Base-by-base conservation (phyloP, 92 coral and sea anemone genomes). In the Pocillopora grandis region DNA sequence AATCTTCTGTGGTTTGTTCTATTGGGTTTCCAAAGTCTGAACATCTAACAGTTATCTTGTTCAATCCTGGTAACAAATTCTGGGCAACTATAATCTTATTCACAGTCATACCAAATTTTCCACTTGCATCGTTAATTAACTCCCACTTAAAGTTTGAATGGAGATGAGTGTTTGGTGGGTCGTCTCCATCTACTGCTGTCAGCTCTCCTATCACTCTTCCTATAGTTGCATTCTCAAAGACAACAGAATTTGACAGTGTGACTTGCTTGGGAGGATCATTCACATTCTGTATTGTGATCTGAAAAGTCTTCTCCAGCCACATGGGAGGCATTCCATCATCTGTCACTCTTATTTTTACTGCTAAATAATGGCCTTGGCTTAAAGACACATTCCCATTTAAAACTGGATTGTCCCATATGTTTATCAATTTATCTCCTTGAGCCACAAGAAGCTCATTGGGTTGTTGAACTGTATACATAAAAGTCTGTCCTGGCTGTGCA, bases 181-280 rank as follows among this genome's bases (percentile, higher is more conserved):
- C 92, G 70, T 96, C 98, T 1, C 95, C 95, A 81, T 96, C 98
- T 75, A 87, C 37, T 1, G 98, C 98, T 10, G 72, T 82, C 77
- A 96, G 77, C 49, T 80, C 82, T 23, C 98, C 98, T 36, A 96
- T 84, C 23, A 74, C 79, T 14, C 52, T n/a, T 20, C 92, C 92
- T 9, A 87, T 58, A n/a, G 90, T 81, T 7, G 90, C 95, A 52
- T 93, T 94, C 86, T 96, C 98, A 36, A 71, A 76, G 16, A 96
- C 87, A 3, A 76, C 80, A 42, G 88, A 58, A 62, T 86, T 88
- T 3, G 98, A 90, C 73, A 96, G 82, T 15, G 80, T 79, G n/a
- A 96, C 65, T 33, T 86, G 85, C 57, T 92, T 82, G 52, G 98
- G 98, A 18, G 98, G 98, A 73, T 96, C 98, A 78, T 96, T 96